Evolutionary conservation across 2,113 vertebrate species (phyloP).

Genomic region (Coptodon bakossiorum): DNA sequence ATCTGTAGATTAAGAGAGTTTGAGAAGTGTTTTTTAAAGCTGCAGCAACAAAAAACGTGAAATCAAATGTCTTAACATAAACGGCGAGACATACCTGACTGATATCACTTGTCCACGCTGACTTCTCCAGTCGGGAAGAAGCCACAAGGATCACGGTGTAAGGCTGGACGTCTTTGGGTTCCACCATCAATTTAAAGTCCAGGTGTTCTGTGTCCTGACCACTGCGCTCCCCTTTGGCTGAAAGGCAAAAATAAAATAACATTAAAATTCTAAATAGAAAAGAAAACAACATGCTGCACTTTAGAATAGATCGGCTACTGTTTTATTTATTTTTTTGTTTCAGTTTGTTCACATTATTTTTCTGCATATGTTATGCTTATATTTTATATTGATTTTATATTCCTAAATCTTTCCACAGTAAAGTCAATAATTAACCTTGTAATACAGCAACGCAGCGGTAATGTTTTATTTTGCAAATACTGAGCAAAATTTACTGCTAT

Average conservation of each 20-base stretch:
- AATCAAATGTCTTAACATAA: not conserved
- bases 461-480: not conserved
- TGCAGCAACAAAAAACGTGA: not conserved
- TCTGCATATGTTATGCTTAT: not conserved
- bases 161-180: slow-evolving; percentile 85
- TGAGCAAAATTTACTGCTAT: not conserved
- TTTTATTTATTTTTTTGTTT: not conserved
- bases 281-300: not conserved
- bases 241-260: not conserved
- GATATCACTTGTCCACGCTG: slow-evolving; percentile 96
- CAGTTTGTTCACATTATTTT: not conserved
- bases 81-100: slow-evolving; percentile 78
- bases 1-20: not conserved
- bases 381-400: not conserved
- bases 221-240: slow-evolving; percentile 68
- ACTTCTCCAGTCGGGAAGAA: slow-evolving; percentile 92
- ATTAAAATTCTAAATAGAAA: not conserved
- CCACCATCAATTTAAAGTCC: slow-evolving; percentile 95
- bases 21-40: not conserved
- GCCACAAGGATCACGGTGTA: slow-evolving; percentile 93
- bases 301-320: not conserved
- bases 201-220: slow-evolving; percentile 87
- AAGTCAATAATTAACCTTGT: not conserved
- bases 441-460: not conserved
- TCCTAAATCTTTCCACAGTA: not conserved